These are phyloP conservation scores for Matsumyia berberina DNA, from an alignment of 2,888 invertebrate species.

Conservation along the genomic window DNA sequence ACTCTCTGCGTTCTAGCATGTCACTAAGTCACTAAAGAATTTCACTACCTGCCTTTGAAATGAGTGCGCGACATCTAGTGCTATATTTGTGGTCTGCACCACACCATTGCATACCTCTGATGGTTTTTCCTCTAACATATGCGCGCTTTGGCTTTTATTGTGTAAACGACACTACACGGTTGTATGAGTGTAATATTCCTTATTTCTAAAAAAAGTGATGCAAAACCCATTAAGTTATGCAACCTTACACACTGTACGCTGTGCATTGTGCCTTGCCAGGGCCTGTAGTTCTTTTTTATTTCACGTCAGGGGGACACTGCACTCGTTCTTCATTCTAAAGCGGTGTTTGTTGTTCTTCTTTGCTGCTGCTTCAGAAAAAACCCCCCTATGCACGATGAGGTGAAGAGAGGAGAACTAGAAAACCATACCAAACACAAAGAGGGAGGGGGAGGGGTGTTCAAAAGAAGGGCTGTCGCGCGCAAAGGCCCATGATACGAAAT, in stretches of 20 bases:
- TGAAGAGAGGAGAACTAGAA: constrained; percentile 49
- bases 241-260: constrained; percentile 51
- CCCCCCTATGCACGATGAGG: constrained; percentile 14
- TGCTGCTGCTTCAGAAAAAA: constrained; percentile 30
- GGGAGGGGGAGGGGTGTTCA: background rate
- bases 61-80: constrained; percentile 43
- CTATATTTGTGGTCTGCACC: constrained; percentile 16
- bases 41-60: constrained; percentile 28
- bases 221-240: constrained; percentile 73
- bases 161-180: constrained; percentile 19
- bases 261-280: constrained; percentile 14
- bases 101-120: constrained; percentile 6
- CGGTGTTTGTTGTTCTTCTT: constrained; percentile 39
- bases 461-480: constrained; percentile 41
- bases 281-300: constrained; percentile 24
- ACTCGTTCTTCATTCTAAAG: constrained; percentile 47
- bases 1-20: constrained; percentile 15
- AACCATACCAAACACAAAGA: background rate
- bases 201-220: constrained; percentile 50
- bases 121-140: constrained; percentile 17
- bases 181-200: constrained; percentile 46
- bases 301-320: constrained; percentile 58
- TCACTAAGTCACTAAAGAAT: constrained; percentile 54
- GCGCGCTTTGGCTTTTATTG: constrained; percentile 17
- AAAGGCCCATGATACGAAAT: constrained; percentile 43